Base-by-base conservation (phyloP, 2,797 vertebrate species). In the Tamandua tetradactyla region DNA sequence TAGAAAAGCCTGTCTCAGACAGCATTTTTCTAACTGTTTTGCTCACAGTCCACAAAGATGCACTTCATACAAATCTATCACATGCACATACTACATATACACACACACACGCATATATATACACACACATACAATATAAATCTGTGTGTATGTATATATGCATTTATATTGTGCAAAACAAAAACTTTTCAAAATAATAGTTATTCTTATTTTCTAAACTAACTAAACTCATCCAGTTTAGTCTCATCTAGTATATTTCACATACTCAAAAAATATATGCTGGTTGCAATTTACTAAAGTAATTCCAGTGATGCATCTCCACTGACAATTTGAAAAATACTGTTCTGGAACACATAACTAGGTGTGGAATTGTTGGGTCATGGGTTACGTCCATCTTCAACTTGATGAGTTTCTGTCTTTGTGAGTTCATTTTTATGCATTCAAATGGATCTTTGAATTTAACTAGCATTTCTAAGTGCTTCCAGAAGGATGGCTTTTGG, bases 141-240 rank as follows among this genome's bases (percentile, higher is more conserved):
- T n/a, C n/a, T n/a, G n/a, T 44, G 0, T 71, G 18, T 49, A n/a
- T 74, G 3, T 44, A 11, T 59, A 8, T 49, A 2, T 68, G 18
- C 3, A 66, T 35, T 3, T 6, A 37, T 7, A 69, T 69, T 47
- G 52, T 57, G 23, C 44, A 17, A 10, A 89, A 66, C 20, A n/a
- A 59, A 83, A 68, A 5, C 76, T 91, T 86, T 47, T 92, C 47
- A 83, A 40, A 87, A 59, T 91, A 86, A 62, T 49, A 57, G 8
- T 66, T 55, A 69, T 40, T 32, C 18, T 88, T 81, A 55, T 66
- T 87, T 93, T 87, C 14, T 62, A 64, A 84, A n/a, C n/a, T n/a
- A n/a, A n/a, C n/a, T n/a, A n/a, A 66, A 96, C 72, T 49, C 32
- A n/a, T 75, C 35, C 35, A 79, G 64, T 89, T n/a, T 20, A 88